Base-by-base conservation (phyloP, 2,797 vertebrate species). In the Peromyscus aztecus region DNA sequence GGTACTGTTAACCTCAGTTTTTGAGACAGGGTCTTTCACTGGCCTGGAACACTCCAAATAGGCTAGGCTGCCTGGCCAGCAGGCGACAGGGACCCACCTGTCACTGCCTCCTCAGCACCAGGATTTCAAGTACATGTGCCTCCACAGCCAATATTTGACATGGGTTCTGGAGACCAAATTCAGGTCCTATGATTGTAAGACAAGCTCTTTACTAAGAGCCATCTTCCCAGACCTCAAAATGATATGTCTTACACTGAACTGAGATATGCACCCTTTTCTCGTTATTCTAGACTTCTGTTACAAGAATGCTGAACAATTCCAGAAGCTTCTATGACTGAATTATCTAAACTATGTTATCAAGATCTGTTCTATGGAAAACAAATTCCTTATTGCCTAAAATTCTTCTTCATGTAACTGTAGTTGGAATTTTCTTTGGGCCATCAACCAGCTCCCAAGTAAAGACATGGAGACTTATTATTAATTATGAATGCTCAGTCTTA, bases 221-320 rank as follows among this genome's bases (percentile, higher is more conserved):
- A 57, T 57, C 85, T 57, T 40, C 24, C 49, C 49, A 57, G 67
- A 16, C 85, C 49, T 40, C 8, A 19, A 13, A 31, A 31, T 87
- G 40, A 0, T 57, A 59, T 73, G 81, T 93, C 89, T 84, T 92
- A 95, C 0, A 11, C 52, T 78, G n/a, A 91, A 87, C 73, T 92
- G 78, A 52, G 59, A 55, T 43, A 76, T 40, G 17, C 1, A 65
- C 12, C 86, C 46, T 16, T 90, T 91, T 93, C 52, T 94, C 23
- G 73, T 59, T 89, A 87, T 55, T 87, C 69, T 78, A 90, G 46
- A 84, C 55, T 77, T 94, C 61, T 89, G 6, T 37, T 24, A 12
- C 80, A 63, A 75, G 40, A 3, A 96, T 78, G 89, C 63, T 89
- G 34, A 92, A 46, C 89, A 94, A 94, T 92, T 90, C 27, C 11